These are phyloP conservation scores for Phortica okadai DNA, from an alignment of 2,888 invertebrate genomes.

Conservation along the genomic window DNA sequence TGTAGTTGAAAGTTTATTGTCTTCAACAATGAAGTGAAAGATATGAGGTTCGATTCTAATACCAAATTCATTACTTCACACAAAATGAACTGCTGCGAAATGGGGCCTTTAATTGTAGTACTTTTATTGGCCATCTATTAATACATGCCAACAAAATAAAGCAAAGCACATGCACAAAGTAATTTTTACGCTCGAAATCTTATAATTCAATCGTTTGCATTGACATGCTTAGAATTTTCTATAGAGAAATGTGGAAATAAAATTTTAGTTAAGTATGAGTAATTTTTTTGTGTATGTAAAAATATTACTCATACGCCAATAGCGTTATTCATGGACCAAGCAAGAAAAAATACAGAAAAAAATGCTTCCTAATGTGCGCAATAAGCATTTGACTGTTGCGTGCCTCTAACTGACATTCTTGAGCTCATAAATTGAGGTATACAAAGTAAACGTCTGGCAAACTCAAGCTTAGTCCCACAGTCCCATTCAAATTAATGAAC, in stretches of 20 bases:
- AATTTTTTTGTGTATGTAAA: background rate
- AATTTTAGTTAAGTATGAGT: background rate
- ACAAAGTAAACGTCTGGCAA: background rate
- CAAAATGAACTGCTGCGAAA: too few relatives aligned
- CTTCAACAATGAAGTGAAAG: too few relatives aligned
- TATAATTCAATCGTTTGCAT: too few relatives aligned
- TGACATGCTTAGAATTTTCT: too few relatives aligned
- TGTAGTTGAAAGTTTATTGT: too few relatives aligned
- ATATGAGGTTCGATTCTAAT: too few relatives aligned
- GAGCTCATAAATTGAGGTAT: background rate
- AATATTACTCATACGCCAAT: slow-evolving; percentile 3
- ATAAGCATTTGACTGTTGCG: background rate
- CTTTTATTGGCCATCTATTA: too few relatives aligned
- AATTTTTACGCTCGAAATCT: too few relatives aligned
- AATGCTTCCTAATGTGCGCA: background rate
- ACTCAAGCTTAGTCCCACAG: background rate
- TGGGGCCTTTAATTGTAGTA: too few relatives aligned
- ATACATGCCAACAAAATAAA: too few relatives aligned
- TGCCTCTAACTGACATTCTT: background rate
- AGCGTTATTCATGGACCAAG: background rate
- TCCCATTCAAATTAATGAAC: background rate
- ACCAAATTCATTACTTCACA: too few relatives aligned
- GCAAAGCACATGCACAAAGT: too few relatives aligned
- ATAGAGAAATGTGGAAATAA: background rate
- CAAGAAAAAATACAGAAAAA: background rate